Conservation (phyloP, 2,888 invertebrate species). For the Acholoe squamosa region DNA sequence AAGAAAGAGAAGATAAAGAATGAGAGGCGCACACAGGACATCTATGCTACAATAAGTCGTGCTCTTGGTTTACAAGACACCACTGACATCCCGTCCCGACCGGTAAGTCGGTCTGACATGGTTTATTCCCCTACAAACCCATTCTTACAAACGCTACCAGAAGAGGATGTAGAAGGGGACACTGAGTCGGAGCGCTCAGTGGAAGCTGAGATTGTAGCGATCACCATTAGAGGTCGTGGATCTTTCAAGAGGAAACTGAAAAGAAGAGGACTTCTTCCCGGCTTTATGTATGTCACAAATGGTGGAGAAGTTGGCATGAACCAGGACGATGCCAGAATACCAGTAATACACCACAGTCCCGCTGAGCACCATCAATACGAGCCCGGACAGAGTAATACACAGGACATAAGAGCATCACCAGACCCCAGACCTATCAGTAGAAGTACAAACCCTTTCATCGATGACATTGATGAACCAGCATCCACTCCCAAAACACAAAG, state of each 20-base stretch:
- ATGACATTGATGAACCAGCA: background rate
- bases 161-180: conserved; percentile 2
- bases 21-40: background rate
- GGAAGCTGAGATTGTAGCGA: conserved; percentile 38
- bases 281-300: background rate
- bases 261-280: background rate
- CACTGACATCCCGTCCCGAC: background rate
- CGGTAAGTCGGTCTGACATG: background rate
- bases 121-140: conserved; percentile 20
- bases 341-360: background rate
- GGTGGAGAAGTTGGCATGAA: background rate
- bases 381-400: background rate
- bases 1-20: background rate
- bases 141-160: background rate
- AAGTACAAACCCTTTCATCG: conserved; percentile 10
- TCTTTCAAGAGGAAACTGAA: background rate
- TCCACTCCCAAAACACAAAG: background rate
- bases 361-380: background rate
- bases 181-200: background rate
- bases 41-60: conserved; percentile 15
- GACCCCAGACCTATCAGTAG: background rate
- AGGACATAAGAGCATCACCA: background rate
- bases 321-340: background rate
- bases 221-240: conserved; percentile 32
- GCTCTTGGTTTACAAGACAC: background rate